Evolutionary conservation across 1,140 invertebrate species (phyloP).

Genomic region (Anastrepha obliqua): DNA sequence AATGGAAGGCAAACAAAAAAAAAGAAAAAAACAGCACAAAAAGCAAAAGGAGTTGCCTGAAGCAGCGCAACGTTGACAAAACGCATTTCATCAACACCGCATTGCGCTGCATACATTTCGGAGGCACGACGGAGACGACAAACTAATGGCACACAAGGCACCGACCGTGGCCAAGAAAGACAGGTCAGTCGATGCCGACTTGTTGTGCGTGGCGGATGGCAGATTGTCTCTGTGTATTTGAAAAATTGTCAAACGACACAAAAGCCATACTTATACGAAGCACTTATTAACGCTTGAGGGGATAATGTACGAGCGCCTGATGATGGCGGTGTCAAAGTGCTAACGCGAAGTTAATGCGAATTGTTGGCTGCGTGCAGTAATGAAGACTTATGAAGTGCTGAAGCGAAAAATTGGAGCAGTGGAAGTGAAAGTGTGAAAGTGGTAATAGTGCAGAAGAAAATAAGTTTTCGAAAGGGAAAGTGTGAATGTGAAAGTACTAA

Average conservation of each 20-base stretch:
- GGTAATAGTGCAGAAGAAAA: not conserved
- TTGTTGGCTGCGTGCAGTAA: not conserved
- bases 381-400: not conserved
- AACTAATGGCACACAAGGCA: slow-evolving; percentile 31
- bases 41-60: not conserved
- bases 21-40: not conserved
- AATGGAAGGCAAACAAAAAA: not conserved
- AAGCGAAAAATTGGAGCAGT: not conserved
- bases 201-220: slow-evolving; percentile 46
- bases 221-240: not conserved
- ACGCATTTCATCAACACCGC: slow-evolving; percentile 35
- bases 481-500: no score
- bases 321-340: not conserved
- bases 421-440: slow-evolving; percentile 27
- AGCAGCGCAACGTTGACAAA: slow-evolving; percentile 13
- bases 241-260: not conserved
- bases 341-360: slow-evolving; percentile 36
- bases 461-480: no score
- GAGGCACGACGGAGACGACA: slow-evolving; percentile 30
- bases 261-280: slow-evolving; percentile 7
- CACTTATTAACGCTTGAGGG: slow-evolving; percentile 7
- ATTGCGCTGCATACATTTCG: slow-evolving; percentile 27
- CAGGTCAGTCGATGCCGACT: slow-evolving; percentile 48
- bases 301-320: not conserved
- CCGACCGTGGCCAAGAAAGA: slow-evolving; percentile 44